These are phyloP conservation scores for Ptychodera flava DNA, from an alignment of 35 echinoderm and acorn worm species.

Conservation along the genomic window DNA sequence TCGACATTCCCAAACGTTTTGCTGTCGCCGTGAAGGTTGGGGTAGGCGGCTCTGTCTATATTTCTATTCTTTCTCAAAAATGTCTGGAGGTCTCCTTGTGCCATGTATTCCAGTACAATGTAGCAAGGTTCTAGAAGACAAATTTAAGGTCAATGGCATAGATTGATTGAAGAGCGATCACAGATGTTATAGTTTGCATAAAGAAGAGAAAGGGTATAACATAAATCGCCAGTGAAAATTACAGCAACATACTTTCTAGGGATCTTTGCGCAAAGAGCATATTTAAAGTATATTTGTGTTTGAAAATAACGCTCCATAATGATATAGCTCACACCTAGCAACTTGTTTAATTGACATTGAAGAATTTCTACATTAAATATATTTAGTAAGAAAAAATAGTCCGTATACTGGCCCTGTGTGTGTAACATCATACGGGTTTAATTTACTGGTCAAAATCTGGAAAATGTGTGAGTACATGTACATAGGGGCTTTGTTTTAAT, in stretches of 20 bases:
- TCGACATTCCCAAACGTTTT: not conserved
- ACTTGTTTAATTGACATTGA: too few relatives aligned
- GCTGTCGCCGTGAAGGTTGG: not conserved
- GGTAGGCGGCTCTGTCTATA: not conserved
- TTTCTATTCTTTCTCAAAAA: not conserved
- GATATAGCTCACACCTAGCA: not conserved
- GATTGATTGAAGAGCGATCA: not conserved
- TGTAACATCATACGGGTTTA: too few relatives aligned
- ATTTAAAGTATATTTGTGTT: not conserved
- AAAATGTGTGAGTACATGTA: too few relatives aligned
- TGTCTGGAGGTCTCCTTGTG: not conserved
- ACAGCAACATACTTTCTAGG: too few relatives aligned
- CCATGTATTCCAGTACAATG: not conserved
- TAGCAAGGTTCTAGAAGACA: not conserved
- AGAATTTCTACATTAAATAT: too few relatives aligned
- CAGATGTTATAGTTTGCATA: not conserved
- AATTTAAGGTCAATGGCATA: not conserved
- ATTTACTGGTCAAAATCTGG: not conserved
- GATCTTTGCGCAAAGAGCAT: too few relatives aligned
- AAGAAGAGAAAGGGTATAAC: not conserved
- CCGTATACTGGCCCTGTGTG: too few relatives aligned
- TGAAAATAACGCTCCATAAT: not conserved
- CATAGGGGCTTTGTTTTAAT: not conserved
- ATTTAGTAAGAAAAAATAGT: too few relatives aligned
- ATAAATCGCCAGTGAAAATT: too few relatives aligned